These are phyloP conservation scores for Acanthosepion pharaonis DNA, from an alignment of 2,888 invertebrate genomes.

Conservation along the genomic window DNA sequence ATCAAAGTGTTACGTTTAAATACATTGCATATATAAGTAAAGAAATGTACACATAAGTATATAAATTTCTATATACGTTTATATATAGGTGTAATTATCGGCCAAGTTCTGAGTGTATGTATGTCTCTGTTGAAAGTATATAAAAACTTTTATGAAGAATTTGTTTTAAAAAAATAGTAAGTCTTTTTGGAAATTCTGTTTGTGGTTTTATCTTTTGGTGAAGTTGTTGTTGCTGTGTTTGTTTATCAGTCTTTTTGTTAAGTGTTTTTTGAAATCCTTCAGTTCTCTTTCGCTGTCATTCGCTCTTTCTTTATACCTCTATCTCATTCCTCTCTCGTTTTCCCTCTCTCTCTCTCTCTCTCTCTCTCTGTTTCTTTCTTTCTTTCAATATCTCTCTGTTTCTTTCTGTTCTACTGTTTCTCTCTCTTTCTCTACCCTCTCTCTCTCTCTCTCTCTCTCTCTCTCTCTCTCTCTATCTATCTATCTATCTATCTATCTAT, in stretches of 20 bases:
- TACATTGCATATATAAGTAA: not conserved
- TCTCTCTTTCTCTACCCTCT: not conserved
- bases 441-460: not conserved
- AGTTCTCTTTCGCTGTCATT: not conserved
- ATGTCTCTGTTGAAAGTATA: not conserved
- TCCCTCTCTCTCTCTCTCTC: not conserved
- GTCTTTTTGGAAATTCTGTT: not conserved
- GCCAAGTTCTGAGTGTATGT: not conserved
- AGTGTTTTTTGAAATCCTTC: not conserved
- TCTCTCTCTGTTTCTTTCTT: not conserved
- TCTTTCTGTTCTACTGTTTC: not conserved
- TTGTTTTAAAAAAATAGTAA: not conserved
- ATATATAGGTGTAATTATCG: not conserved
- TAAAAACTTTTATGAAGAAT: not conserved
- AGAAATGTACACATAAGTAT: not conserved
- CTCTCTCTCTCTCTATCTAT: not conserved
- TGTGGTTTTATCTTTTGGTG: not conserved
- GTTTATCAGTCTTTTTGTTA: not conserved
- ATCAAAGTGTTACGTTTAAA: not conserved
- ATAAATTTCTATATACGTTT: not conserved
- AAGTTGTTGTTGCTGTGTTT: not conserved
- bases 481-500: not conserved
- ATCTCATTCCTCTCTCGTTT: not conserved
- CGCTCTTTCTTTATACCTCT: not conserved
- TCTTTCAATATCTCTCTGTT: not conserved